These are phyloP conservation scores for Drosophila picticornis DNA, from an alignment of 2,888 invertebrate species.

Conservation along the genomic window DNA sequence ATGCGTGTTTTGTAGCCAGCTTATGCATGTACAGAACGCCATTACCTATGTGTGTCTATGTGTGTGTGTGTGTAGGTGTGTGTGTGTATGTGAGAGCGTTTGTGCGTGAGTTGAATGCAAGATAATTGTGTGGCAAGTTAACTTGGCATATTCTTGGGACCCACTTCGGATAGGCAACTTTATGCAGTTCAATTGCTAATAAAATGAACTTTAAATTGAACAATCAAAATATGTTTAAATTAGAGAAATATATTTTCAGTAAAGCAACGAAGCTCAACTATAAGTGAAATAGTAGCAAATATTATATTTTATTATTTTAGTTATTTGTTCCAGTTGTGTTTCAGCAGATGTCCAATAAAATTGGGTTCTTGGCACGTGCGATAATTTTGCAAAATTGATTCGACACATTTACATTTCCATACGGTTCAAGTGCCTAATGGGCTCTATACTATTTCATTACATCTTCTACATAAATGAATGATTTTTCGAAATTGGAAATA, in stretches of 20 bases:
- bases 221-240: background rate
- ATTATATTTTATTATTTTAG: too few species aligned
- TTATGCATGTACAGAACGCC: constrained; percentile 52
- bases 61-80: background rate
- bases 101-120: constrained; percentile 36
- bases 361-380: background rate
- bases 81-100: background rate
- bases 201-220: background rate
- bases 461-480: background rate
- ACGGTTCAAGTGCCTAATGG: background rate
- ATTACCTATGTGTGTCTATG: constrained; percentile 8
- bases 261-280: background rate
- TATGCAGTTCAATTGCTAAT: constrained; percentile 8
- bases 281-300: background rate
- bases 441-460: background rate
- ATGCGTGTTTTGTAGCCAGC: constrained; percentile 60
- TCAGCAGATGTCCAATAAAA: too few species aligned
- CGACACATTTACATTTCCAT: background rate
- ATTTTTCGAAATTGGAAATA: background rate
- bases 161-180: background rate
- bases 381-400: background rate
- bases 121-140: constrained; percentile 61
- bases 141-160: constrained; percentile 41
- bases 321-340: too few species aligned
- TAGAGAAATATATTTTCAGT: background rate